Evolutionary conservation across 2,113 vertebrate genomes (phyloP).

Genomic region (Cryptoleucopteryx plumbea): DNA sequence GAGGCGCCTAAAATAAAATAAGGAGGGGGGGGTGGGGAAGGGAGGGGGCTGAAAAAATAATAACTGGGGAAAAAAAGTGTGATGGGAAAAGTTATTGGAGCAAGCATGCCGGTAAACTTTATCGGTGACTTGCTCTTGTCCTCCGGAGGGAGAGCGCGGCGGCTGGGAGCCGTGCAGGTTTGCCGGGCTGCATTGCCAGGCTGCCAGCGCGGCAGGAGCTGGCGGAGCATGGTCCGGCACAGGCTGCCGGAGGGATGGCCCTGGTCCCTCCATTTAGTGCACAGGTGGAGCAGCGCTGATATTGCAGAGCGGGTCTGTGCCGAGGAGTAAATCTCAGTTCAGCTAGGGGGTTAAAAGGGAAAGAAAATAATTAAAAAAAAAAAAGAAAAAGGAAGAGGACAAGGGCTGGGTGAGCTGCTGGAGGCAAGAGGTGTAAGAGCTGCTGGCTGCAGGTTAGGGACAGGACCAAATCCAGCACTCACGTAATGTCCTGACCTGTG

Average conservation of each 20-base stretch:
- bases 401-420: background rate
- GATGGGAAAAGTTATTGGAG: slow-evolving; percentile 61
- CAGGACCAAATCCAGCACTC: background rate
- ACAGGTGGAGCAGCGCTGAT: background rate
- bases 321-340: background rate
- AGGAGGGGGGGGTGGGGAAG: background rate
- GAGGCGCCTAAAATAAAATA: slow-evolving; percentile 77
- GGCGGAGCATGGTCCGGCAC: background rate
- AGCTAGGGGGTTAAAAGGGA: background rate
- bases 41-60: slow-evolving; percentile 47
- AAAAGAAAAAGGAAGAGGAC: background rate
- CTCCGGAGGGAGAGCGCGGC: accelerated
- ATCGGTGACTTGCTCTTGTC: background rate
- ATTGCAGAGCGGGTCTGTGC: background rate
- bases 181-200: background rate
- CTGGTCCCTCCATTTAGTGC: background rate
- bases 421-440: background rate
- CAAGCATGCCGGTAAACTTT: background rate
- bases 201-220: background rate
- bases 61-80: slow-evolving; percentile 23
- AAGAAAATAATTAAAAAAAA: no score
- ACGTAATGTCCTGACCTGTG: accelerated
- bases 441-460: background rate
- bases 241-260: background rate
- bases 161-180: background rate